Percentiles rank a stretch among this genome's conserved stretches.
phyloP scores from a whole-genome alignment of 2,113 vertebrate species.

The Morphnarchus princeps region DNA sequence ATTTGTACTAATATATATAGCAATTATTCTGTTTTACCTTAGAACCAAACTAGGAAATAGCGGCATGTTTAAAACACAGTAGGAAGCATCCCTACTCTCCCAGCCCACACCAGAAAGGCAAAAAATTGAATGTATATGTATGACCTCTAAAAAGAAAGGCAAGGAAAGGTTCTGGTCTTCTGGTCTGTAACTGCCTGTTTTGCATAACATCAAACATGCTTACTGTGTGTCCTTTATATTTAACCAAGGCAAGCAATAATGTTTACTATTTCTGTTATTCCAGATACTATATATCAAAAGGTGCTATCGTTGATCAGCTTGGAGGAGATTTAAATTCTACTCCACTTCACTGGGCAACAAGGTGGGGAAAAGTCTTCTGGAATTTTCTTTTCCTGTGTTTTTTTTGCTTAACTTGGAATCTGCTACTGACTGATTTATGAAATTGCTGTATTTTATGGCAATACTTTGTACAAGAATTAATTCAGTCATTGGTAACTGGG shows the following conservation, averaged over 20 bases:
- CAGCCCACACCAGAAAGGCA: background rate
- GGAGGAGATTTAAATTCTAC: slow-evolving; percentile 99
- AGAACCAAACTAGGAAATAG: background rate
- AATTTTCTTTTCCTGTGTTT: background rate
- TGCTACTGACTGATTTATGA: background rate
- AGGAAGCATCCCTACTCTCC: background rate
- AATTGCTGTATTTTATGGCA: background rate
- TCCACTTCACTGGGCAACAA: slow-evolving; percentile 98
- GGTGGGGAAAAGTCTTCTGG: slow-evolving; percentile 70
- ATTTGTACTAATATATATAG: background rate
- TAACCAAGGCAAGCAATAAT: background rate
- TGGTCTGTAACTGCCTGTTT: background rate
- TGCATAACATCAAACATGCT: background rate
- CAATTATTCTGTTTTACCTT: background rate
- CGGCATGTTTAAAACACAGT: background rate
- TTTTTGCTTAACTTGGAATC: background rate
- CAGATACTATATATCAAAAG: slow-evolving; percentile 98
- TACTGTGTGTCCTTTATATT: background rate
- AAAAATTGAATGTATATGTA: background rate
- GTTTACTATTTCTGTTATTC: slow-evolving; percentile 31
- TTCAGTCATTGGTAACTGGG: background rate
- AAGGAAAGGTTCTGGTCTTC: background rate
- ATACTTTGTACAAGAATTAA: background rate
- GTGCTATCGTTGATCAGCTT: slow-evolving; percentile 95
- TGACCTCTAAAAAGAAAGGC: background rate